These are phyloP conservation scores for Aspidiotus rigidus DNA, from an alignment of 2,888 invertebrate genomes.

Conservation along the genomic window DNA sequence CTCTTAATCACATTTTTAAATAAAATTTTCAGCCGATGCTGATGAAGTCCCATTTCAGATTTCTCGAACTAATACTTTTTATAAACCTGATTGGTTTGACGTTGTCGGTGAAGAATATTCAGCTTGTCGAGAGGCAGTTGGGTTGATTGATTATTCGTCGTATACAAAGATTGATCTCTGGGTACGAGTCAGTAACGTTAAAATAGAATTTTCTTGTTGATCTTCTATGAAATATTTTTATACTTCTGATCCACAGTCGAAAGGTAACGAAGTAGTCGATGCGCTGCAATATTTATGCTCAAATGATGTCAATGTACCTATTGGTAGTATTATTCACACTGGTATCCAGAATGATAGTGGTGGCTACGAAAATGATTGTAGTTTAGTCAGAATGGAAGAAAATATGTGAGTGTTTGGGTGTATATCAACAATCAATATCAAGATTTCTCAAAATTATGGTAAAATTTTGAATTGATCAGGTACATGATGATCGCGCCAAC, in stretches of 20 bases:
- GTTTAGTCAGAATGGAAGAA: slow-evolving; percentile 74
- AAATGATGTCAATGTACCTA: slow-evolving; percentile 87
- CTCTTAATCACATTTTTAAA: background rate
- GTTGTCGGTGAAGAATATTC: slow-evolving; percentile 76
- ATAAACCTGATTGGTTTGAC: slow-evolving; percentile 89
- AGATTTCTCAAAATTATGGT: slow-evolving; percentile 2
- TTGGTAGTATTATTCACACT: slow-evolving; percentile 89
- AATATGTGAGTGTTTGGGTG: slow-evolving; percentile 60
- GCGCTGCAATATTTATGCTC: slow-evolving; percentile 87
- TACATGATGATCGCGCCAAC: slow-evolving; percentile 98
- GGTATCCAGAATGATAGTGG: slow-evolving; percentile 94
- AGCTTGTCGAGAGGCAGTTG: slow-evolving; percentile 85
- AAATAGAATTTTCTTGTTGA: background rate
- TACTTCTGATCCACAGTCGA: slow-evolving; percentile 52
- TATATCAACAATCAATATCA: no score
- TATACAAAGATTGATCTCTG: slow-evolving; percentile 93
- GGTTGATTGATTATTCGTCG: slow-evolving; percentile 91
- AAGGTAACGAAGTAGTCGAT: slow-evolving; percentile 77
- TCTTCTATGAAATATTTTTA: background rate
- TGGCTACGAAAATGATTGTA: slow-evolving; percentile 97
- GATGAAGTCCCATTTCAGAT: slow-evolving; percentile 7
- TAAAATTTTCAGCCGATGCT: no score
- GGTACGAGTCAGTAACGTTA: slow-evolving; percentile 47
- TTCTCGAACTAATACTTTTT: slow-evolving; percentile 47
- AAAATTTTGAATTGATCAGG: slow-evolving; percentile 47